phyloP scores from a whole-genome alignment of 2,113 vertebrate genomes.

The Pseudois nayaur region DNA sequence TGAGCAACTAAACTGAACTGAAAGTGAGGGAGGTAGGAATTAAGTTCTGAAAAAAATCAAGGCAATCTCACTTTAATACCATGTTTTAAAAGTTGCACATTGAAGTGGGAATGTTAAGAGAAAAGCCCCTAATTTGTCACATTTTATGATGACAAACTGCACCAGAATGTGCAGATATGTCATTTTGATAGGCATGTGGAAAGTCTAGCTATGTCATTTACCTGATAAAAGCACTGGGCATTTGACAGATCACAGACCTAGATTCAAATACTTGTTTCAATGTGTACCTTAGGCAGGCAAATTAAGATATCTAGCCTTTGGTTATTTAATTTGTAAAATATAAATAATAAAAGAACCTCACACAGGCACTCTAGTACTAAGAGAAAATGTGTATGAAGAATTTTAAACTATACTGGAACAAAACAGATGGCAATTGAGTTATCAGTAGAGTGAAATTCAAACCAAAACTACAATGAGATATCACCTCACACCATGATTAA shows the following conservation, averaged over 20 bases:
- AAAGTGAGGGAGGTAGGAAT: not conserved
- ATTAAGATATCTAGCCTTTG: not conserved
- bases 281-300: not conserved
- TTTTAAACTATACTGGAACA: not conserved
- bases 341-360: not conserved
- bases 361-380: accelerated
- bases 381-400: not conserved
- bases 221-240: not conserved
- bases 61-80: not conserved
- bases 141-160: not conserved
- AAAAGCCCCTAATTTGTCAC: not conserved
- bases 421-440: not conserved
- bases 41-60: not conserved
- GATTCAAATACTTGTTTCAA: not conserved
- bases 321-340: not conserved
- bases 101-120: not conserved
- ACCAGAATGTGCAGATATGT: not conserved
- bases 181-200: not conserved
- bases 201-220: not conserved
- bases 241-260: not conserved
- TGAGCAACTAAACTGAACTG: not conserved
- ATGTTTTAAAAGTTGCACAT: not conserved
- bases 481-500: not conserved
- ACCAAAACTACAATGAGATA: not conserved
- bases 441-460: not conserved